Percentiles rank a stretch among this genome's conserved stretches.
phyloP scores from a whole-genome alignment of 2,888 invertebrate species.

The Spicauda simplicius region DNA sequence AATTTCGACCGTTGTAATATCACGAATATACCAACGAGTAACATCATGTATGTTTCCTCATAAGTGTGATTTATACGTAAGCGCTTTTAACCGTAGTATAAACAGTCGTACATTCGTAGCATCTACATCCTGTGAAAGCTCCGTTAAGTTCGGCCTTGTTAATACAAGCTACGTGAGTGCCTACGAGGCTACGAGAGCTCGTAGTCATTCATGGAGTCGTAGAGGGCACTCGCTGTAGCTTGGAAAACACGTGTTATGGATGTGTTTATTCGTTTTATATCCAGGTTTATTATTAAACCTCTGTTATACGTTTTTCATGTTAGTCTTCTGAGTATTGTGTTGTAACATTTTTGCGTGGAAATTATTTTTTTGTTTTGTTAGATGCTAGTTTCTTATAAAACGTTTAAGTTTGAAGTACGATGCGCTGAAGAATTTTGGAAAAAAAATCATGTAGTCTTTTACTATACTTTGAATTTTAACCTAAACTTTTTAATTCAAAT shows the following conservation, averaged over 20 bases:
- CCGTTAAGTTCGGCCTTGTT: background rate
- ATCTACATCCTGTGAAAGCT: background rate
- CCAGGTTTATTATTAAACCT: background rate
- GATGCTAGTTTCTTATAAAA: too few species aligned
- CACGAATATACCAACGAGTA: too few species aligned
- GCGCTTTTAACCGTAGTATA: too few species aligned
- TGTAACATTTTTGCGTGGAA: background rate
- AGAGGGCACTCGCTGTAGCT: background rate
- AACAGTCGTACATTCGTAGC: too few species aligned
- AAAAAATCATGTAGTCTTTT: too few species aligned
- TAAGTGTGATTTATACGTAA: too few species aligned
- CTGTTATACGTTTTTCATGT: background rate
- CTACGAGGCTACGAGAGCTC: slow-evolving; percentile 8
- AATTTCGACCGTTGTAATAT: too few species aligned
- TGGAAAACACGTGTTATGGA: background rate
- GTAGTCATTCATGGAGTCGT: slow-evolving; percentile 9
- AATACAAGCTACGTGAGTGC: slow-evolving; percentile 9
- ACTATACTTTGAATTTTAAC: too few species aligned
- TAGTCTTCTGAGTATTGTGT: background rate
- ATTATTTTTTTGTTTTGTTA: background rate
- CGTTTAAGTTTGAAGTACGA: too few species aligned
- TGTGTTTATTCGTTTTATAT: background rate
- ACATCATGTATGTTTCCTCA: too few species aligned
- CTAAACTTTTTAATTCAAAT: too few species aligned
- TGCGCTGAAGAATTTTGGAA: too few species aligned